These are phyloP conservation scores for Calidris pugnax DNA, from an alignment of 2,113 vertebrate species.

Conservation along the genomic window DNA sequence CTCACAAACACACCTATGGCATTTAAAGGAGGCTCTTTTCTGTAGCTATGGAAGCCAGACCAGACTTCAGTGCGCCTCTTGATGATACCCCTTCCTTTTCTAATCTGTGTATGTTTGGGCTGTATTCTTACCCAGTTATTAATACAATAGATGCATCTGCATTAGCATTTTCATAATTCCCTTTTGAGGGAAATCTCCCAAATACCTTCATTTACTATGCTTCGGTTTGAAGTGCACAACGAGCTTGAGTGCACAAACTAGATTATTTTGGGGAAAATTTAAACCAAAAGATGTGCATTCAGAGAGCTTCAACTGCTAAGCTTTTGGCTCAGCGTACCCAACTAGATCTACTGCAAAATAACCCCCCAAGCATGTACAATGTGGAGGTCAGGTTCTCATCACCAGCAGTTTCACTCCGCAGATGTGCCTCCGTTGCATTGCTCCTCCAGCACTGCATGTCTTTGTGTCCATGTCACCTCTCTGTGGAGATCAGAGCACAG, in stretches of 20 bases:
- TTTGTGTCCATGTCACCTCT: not conserved
- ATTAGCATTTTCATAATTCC: not conserved
- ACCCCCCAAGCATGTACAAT: fast-evolving
- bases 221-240: not conserved
- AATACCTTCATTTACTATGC: not conserved
- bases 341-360: not conserved
- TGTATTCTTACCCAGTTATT: not conserved
- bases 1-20: not conserved
- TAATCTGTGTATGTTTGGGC: not conserved
- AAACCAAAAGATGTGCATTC: not conserved
- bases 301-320: not conserved
- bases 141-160: not conserved
- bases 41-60: not conserved
- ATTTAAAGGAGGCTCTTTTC: not conserved
- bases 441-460: not conserved
- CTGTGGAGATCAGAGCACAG: not conserved
- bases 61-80: not conserved
- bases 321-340: not conserved
- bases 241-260: not conserved
- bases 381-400: not conserved
- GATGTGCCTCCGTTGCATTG: fast-evolving
- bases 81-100: not conserved
- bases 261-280: not conserved
- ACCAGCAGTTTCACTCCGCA: not conserved
- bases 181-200: not conserved